phyloP scores from a whole-genome alignment of 2,888 invertebrate species.

The Cybosia mesomella region DNA sequence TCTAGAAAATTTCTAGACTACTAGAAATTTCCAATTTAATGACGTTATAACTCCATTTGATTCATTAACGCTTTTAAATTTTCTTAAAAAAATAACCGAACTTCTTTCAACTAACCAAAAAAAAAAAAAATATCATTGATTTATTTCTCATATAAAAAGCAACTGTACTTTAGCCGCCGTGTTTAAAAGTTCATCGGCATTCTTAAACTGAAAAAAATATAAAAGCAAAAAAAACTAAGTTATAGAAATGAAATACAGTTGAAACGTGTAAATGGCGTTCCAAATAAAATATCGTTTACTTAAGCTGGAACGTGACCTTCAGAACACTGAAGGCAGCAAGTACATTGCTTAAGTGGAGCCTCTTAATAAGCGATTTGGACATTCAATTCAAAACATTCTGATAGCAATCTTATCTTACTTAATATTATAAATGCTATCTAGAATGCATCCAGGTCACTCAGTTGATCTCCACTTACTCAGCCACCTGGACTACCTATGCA shows the following conservation, averaged over 20 bases:
- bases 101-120: no score
- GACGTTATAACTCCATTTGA: no score
- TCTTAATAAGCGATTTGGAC: background rate
- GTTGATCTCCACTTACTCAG: no score
- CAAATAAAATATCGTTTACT: slow-evolving; percentile 64
- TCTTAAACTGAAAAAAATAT: slow-evolving; percentile 19
- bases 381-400: background rate
- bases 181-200: slow-evolving; percentile 8
- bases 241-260: slow-evolving; percentile 64
- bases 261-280: slow-evolving; percentile 65
- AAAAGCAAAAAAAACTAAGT: slow-evolving; percentile 49
- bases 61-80: no score
- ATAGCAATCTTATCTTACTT: background rate
- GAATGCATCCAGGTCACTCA: no score
- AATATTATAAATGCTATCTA: background rate
- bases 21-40: no score
- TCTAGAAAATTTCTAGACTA: no score
- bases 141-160: background rate
- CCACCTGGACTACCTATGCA: no score
- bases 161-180: background rate
- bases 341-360: slow-evolving; percentile 21
- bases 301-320: slow-evolving; percentile 60
- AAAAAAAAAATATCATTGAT: no score
- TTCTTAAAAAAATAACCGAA: background rate
- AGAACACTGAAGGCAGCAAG: slow-evolving; percentile 27